Evolutionary conservation across 2,113 vertebrate genomes (phyloP).

Genomic region (Notarius quadriscutis): DNA sequence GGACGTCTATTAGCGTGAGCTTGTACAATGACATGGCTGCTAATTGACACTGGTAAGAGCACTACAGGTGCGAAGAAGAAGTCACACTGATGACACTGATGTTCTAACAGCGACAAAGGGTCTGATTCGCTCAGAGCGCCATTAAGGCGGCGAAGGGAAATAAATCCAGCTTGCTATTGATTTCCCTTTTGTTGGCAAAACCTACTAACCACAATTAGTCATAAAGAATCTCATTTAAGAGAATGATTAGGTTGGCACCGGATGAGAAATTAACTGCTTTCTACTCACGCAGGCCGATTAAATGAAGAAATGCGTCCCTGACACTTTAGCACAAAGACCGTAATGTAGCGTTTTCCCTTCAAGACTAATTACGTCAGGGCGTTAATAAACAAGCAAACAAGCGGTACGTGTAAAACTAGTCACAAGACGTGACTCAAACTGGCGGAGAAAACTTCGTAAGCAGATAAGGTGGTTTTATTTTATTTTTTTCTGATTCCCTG

Average conservation of each 20-base stretch:
- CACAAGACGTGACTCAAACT: not conserved
- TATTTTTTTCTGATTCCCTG: not conserved
- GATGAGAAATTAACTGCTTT: conserved; percentile 12
- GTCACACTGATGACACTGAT: conserved; percentile 9
- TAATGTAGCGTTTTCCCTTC: not conserved
- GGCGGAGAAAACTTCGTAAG: not conserved
- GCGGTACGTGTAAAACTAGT: not conserved
- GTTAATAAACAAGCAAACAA: not conserved
- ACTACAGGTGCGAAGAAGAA: conserved; percentile 19
- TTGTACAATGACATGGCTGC: not conserved
- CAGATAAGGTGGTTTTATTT: not conserved
- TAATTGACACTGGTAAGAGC: conserved; percentile 27
- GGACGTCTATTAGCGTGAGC: not conserved
- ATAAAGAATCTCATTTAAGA: conserved; percentile 18
- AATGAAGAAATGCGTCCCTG: not conserved
- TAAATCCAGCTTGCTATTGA: not conserved
- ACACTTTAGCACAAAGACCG: not conserved
- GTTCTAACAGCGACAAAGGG: not conserved
- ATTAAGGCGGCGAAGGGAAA: conserved; percentile 1
- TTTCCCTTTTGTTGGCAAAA: conserved; percentile 27
- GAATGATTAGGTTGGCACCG: conserved; percentile 3
- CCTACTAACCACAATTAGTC: conserved; percentile 25
- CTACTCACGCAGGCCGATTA: not conserved
- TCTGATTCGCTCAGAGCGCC: not conserved
- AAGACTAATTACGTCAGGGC: not conserved